Percentiles rank a stretch among this genome's conserved stretches.
phyloP scores from a whole-genome alignment of 2,888 invertebrate genomes.

The Enchytraeus crypticus region DNA sequence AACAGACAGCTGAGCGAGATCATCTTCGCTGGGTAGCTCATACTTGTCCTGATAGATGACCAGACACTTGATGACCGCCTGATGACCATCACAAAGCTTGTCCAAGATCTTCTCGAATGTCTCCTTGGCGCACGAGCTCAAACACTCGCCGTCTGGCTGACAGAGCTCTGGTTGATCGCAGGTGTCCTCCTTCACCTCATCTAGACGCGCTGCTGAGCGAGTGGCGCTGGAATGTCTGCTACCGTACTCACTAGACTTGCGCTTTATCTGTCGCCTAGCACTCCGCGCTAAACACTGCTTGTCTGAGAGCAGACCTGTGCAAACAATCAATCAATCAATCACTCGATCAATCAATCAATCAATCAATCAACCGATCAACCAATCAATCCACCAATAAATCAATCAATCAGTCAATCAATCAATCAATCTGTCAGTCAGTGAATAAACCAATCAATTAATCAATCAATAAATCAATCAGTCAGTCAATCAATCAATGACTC shows the following conservation, averaged over 20 bases:
- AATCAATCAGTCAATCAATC: too few species aligned
- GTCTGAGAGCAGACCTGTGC: background rate
- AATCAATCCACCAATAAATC: too few species aligned
- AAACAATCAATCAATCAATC: too few species aligned
- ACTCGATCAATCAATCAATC: too few species aligned
- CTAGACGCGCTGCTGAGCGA: background rate
- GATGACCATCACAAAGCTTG: constrained; percentile 71
- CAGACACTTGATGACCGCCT: constrained; percentile 86
- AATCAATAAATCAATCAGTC: too few species aligned
- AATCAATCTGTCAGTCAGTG: too few species aligned
- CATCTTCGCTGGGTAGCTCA: constrained; percentile 89
- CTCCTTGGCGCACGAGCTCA: background rate
- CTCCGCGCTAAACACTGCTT: background rate
- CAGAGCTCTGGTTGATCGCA: too few species aligned
- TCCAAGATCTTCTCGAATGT: constrained; percentile 26
- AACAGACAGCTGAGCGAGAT: constrained; percentile 69
- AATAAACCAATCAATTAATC: too few species aligned
- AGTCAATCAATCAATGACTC: too few species aligned
- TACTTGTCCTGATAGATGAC: constrained; percentile 94
- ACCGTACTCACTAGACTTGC: background rate
- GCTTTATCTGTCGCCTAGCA: background rate
- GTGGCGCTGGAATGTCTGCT: background rate
- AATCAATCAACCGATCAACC: too few species aligned
- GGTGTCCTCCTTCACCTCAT: background rate
- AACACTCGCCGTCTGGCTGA: too few species aligned